Evolutionary conservation across 2,797 vertebrate genomes (phyloP).

Genomic region (Cichlasoma orientale): DNA sequence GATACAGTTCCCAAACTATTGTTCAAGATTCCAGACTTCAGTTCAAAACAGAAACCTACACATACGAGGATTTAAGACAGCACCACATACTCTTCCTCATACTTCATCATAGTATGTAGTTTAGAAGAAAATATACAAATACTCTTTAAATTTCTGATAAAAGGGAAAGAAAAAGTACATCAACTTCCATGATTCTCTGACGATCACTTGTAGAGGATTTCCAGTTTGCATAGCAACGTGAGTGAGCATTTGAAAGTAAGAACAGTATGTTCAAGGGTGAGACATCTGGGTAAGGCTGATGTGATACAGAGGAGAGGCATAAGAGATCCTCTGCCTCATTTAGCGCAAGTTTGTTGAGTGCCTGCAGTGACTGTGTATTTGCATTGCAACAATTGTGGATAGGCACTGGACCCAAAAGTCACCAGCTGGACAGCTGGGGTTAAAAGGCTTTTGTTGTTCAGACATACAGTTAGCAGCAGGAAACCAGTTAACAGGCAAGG

Average conservation of each 20-base stretch:
- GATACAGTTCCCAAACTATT: background rate
- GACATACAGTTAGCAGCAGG: conserved; percentile 27
- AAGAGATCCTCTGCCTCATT: background rate
- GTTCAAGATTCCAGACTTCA: background rate
- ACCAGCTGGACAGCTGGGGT: conserved; percentile 36
- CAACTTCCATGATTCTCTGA: background rate
- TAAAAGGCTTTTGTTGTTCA: conserved; percentile 42
- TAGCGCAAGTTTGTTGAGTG: conserved; percentile 3
- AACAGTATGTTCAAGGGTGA: background rate
- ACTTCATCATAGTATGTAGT: background rate
- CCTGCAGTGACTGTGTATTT: background rate
- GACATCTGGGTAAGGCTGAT: conserved; percentile 4
- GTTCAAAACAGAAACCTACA: too few relatives aligned
- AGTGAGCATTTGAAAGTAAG: background rate
- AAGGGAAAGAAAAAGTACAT: background rate
- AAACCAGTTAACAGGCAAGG: conserved; percentile 7
- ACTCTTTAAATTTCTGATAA: background rate
- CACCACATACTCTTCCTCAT: too few relatives aligned
- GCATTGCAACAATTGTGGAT: background rate
- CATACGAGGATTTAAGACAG: too few relatives aligned
- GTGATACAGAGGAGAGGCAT: background rate
- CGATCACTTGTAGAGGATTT: background rate
- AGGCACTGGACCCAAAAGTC: conserved; percentile 13
- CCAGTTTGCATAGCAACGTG: background rate
- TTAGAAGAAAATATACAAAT: background rate